Percentiles rank a stretch among this genome's conserved stretches.
phyloP scores from a whole-genome alignment of 2,797 vertebrate genomes.

The Helicolenus hilgendorfi region DNA sequence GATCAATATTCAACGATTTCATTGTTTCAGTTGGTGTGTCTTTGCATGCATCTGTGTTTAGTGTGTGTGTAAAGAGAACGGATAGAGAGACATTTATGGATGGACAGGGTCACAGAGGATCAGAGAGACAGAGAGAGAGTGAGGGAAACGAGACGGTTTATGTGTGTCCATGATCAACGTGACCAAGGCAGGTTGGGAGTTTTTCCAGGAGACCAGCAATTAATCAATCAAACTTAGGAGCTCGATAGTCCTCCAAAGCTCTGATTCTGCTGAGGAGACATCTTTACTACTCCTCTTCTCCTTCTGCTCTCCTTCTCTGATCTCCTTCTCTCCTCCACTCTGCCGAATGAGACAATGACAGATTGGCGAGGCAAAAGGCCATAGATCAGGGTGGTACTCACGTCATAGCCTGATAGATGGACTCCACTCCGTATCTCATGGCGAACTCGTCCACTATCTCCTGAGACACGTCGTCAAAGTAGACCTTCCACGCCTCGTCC shows the following conservation, averaged over 20 bases:
- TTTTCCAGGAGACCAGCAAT: slow-evolving; percentile 65
- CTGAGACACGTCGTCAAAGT: slow-evolving; percentile 96
- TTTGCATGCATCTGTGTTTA: neutral
- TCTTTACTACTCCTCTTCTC: slow-evolving; percentile 71
- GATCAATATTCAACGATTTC: slow-evolving; percentile 41
- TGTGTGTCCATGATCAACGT: slow-evolving; percentile 69
- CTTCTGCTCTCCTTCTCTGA: slow-evolving; percentile 45
- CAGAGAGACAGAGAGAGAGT: slow-evolving; percentile 27
- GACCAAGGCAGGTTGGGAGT: slow-evolving; percentile 57
- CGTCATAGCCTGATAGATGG: slow-evolving; percentile 99
- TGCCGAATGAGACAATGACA: slow-evolving; percentile 77
- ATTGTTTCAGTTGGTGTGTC: neutral
- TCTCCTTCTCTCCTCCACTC: slow-evolving; percentile 65
- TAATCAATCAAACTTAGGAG: slow-evolving; percentile 77
- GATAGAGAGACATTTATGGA: slow-evolving; percentile 32
- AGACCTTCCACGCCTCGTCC: slow-evolving; percentile 99
- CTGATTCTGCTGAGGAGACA: slow-evolving; percentile 82
- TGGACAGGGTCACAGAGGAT: slow-evolving; percentile 43
- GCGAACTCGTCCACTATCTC: slow-evolving; percentile 99
- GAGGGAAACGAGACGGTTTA: slow-evolving; percentile 48
- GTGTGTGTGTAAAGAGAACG: neutral
- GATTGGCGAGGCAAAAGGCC: slow-evolving; percentile 75
- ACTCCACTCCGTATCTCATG: slow-evolving; percentile 98
- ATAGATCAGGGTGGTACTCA: slow-evolving; percentile 91
- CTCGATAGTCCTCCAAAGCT: slow-evolving; percentile 68